Conservation (phyloP, 2,888 invertebrate genomes). For the Drosophila formosana region DNA sequence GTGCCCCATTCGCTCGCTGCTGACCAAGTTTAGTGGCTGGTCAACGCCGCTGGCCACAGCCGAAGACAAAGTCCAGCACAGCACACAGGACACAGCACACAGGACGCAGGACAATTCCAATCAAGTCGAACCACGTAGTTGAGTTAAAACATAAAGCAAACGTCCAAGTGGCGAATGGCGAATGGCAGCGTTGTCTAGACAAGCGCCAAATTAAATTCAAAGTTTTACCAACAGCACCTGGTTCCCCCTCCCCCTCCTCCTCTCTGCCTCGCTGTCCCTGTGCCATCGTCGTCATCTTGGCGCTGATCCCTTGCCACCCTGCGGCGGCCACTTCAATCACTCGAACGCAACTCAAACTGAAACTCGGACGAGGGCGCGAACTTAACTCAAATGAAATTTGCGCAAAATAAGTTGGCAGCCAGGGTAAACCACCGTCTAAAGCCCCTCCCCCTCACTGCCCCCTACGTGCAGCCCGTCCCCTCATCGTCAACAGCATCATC, state of each 20-base stretch:
- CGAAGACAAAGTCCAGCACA: neutral
- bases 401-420: conserved; percentile 46
- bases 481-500: neutral
- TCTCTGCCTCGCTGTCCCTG: neutral
- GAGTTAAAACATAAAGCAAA: conserved; percentile 57
- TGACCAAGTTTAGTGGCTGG: conserved; percentile 4
- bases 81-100: neutral
- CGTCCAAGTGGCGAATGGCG: conserved; percentile 12
- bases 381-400: conserved; percentile 63
- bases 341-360: conserved; percentile 5
- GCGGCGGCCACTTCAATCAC: conserved; percentile 54
- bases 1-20: conserved; percentile 11
- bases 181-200: conserved; percentile 64
- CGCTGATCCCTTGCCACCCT: conserved; percentile 37
- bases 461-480: neutral
- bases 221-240: conserved; percentile 53
- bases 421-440: conserved; percentile 12
- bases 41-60: conserved; percentile 7
- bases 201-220: conserved; percentile 69
- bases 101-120: conserved; percentile 46
- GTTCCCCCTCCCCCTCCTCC: neutral
- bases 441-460: neutral
- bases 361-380: conserved; percentile 36
- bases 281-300: conserved; percentile 1
- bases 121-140: conserved; percentile 65